phyloP scores from a whole-genome alignment of 2,113 vertebrate genomes.

The Anoura caudifer region DNA sequence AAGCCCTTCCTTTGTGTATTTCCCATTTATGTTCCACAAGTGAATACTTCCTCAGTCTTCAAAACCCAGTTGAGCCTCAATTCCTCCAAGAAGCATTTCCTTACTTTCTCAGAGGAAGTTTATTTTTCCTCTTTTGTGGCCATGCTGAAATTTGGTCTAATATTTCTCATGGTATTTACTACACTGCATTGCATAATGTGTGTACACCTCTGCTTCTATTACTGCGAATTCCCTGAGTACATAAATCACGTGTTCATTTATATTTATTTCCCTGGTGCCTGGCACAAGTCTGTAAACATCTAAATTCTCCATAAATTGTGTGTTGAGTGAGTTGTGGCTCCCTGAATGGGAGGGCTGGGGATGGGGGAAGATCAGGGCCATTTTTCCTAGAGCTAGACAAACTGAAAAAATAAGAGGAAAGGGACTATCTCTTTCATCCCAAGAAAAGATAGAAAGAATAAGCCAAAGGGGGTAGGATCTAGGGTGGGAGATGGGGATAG shows the following conservation, averaged over 20 bases:
- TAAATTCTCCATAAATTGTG: background rate
- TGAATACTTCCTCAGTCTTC: background rate
- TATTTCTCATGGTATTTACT: background rate
- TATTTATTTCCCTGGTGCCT: background rate
- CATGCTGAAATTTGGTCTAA: background rate
- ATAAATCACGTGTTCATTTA: background rate
- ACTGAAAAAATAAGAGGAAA: background rate
- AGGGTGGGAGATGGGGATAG: too few species aligned
- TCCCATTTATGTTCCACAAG: rapidly evolving
- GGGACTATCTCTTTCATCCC: background rate
- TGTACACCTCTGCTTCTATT: background rate
- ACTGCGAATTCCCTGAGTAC: background rate
- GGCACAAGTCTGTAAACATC: background rate
- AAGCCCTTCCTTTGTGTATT: background rate
- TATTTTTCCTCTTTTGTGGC: background rate
- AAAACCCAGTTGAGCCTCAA: background rate
- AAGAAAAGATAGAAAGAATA: background rate
- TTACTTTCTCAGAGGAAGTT: background rate
- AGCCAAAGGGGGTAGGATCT: too few species aligned
- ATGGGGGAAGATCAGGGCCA: too few species aligned
- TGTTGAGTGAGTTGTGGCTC: background rate
- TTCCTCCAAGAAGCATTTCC: background rate
- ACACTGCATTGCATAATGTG: too few species aligned
- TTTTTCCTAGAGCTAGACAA: background rate
- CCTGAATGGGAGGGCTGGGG: background rate